Conservation (phyloP, 1,140 invertebrate genomes). For the Bombus affinis region DNA sequence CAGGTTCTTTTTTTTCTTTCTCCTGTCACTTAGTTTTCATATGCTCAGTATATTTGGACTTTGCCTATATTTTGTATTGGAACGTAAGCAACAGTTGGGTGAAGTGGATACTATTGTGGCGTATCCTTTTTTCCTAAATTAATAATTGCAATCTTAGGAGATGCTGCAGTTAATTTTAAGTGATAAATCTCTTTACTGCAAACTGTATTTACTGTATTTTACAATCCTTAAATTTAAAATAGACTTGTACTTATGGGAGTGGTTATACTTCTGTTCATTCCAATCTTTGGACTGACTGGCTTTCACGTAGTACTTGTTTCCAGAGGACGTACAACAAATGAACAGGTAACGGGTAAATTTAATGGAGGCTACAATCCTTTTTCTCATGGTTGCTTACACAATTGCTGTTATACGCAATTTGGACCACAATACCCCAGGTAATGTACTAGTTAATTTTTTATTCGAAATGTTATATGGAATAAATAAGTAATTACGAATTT, state of each 20-base stretch:
- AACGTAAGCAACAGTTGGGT: constrained; percentile 91
- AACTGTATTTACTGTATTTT: background rate
- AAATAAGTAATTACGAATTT: constrained; percentile 8
- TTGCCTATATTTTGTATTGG: constrained; percentile 95
- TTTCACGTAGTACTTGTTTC: constrained; percentile 99
- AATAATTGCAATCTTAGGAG: background rate
- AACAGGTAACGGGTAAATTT: constrained; percentile 99
- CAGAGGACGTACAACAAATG: constrained; percentile 99
- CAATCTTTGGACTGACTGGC: constrained; percentile 97
- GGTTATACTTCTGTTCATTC: constrained; percentile 95
- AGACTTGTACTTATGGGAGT: constrained; percentile 96
- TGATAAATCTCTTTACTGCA: background rate
- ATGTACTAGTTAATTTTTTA: background rate
- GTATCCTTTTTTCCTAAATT: constrained; percentile 88
- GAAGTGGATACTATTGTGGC: constrained; percentile 93
- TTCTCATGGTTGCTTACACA: constrained; percentile 95
- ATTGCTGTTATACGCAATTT: constrained; percentile 97
- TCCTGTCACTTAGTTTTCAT: constrained; percentile 97
- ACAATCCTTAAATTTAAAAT: constrained; percentile 81
- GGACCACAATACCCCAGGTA: constrained; percentile 98
- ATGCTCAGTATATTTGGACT: constrained; percentile 98
- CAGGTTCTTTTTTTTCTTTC: constrained; percentile 99
- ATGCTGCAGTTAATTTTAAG: background rate
- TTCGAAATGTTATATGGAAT: background rate
- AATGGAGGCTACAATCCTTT: constrained; percentile 98